phyloP scores from a whole-genome alignment of 2,113 vertebrate genomes.

The Cinclus mexicanus region DNA sequence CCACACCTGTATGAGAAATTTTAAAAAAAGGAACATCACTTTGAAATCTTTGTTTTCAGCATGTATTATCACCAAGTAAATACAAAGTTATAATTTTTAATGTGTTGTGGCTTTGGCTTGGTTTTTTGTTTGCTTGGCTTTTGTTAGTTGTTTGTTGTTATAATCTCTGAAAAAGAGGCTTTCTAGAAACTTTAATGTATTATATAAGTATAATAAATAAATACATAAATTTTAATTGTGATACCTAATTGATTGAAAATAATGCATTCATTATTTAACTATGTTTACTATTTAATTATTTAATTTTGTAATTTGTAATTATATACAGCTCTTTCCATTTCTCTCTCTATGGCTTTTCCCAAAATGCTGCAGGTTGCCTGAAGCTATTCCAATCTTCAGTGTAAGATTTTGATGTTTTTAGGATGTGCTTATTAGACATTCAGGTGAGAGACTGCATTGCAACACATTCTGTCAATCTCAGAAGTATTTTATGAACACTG shows the following conservation, averaged over 20 bases:
- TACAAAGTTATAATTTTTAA: not conserved
- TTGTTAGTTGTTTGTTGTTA: not conserved
- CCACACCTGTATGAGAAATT: not conserved
- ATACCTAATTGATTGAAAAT: not conserved
- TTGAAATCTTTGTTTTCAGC: not conserved
- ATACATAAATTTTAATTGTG: not conserved
- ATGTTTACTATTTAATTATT: not conserved
- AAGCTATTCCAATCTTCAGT: not conserved
- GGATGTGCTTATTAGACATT: slow-evolving; percentile 6
- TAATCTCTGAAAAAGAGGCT: not conserved
- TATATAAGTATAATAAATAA: not conserved
- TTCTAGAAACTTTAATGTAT: not conserved
- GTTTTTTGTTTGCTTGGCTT: not conserved
- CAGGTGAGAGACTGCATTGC: not conserved
- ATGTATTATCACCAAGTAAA: not conserved
- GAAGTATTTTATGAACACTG: not conserved
- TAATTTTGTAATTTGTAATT: not conserved
- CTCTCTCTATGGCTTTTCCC: not conserved
- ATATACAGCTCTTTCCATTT: not conserved
- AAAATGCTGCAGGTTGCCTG: not conserved
- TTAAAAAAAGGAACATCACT: not conserved
- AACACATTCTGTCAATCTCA: not conserved
- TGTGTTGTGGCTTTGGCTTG: not conserved
- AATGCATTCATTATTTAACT: not conserved
- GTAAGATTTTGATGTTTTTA: not conserved